Evolutionary conservation across 2,888 invertebrate genomes (phyloP), one percentile per base, ranked within the genome.

Genomic region (Ennomos quercinarius): DNA sequence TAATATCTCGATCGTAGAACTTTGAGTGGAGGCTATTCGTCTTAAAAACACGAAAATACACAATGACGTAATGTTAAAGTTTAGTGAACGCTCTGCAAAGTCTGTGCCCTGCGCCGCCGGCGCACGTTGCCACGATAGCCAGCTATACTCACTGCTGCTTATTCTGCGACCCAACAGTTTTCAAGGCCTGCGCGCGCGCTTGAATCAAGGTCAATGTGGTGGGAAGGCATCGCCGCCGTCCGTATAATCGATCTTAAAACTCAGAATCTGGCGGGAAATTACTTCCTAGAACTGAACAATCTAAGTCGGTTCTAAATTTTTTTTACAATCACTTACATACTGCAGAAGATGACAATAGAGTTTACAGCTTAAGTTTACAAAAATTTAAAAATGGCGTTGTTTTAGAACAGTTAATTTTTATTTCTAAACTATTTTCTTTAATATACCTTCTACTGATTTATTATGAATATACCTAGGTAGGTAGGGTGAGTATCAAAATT

Each of bases 41-140:
- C 82, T 80, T 37, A 76, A 76, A 73, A 70, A 74, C 73, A 79
- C 80, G 76, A 80, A 87, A 87, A 87, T 83, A 86, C 64, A 71
- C 71, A 78, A 77, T 90, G 89, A 90, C 87, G 89, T 86, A 90
- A 90, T 82, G 72, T 47, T 63, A 64, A 86, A 90, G 91, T 91
- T 89, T 90, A 90, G 88, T 90, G 90, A 91, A 90, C 91, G 91
- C 80, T 73, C 64, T 62, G 68, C 67, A 72, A 59, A 68, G 68
- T 66, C 56, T 64, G 77, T 77, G 71, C 77, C 77, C 79, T 79
- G 83, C 75, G 76, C 75, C 17, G 17, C 17, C 67, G 51, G 82
- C 77, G 82, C 80, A 79, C 81, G 76, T 79, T 81, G 78, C 74
- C 64, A 64, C 70, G 68, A 59, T 50, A 46, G 41, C 49, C 52